phyloP scores from a whole-genome alignment of 2,888 invertebrate species.

The Vanessa cardui region DNA sequence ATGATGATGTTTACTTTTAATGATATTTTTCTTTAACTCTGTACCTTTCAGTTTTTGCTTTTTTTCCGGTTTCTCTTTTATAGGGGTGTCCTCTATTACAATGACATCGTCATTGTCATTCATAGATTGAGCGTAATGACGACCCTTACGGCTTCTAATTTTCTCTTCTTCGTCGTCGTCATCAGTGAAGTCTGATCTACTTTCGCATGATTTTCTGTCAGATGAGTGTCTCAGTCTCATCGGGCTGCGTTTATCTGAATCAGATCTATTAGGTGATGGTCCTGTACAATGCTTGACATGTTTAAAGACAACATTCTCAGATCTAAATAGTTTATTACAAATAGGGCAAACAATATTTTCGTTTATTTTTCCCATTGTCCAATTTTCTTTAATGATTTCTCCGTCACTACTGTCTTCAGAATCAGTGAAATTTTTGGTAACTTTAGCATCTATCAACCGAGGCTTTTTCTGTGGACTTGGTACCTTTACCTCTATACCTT shows the following conservation, averaged over 20 bases:
- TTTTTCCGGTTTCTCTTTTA: constrained; percentile 52
- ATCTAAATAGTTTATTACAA: constrained; percentile 75
- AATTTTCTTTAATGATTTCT: constrained; percentile 69
- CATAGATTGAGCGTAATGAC: constrained; percentile 53
- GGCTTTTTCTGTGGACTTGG: constrained; percentile 70
- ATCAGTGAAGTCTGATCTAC: constrained; percentile 58
- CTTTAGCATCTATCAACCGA: constrained; percentile 60
- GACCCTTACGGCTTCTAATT: constrained; percentile 58
- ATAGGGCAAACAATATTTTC: constrained; percentile 79
- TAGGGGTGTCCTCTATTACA: constrained; percentile 62
- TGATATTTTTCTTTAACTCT: constrained; percentile 48
- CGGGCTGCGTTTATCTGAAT: constrained; percentile 66
- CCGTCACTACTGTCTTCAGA: constrained; percentile 56
- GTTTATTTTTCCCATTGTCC: constrained; percentile 81
- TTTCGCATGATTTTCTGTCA: constrained; percentile 56
- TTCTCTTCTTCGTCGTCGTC: constrained; percentile 54
- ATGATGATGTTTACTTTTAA: constrained; percentile 41
- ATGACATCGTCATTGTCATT: constrained; percentile 58
- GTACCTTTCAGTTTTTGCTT: constrained; percentile 49
- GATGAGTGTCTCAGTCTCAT: constrained; percentile 58
- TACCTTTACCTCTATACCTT: constrained; percentile 49
- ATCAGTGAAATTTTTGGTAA: constrained; percentile 55
- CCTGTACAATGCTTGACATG: constrained; percentile 80
- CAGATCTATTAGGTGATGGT: constrained; percentile 73
- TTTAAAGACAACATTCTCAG: constrained; percentile 79